These are phyloP conservation scores for Euphysa ruthae DNA, from an alignment of 30 jellyfish, hydroid and myxozoan species.

Conservation along the genomic window DNA sequence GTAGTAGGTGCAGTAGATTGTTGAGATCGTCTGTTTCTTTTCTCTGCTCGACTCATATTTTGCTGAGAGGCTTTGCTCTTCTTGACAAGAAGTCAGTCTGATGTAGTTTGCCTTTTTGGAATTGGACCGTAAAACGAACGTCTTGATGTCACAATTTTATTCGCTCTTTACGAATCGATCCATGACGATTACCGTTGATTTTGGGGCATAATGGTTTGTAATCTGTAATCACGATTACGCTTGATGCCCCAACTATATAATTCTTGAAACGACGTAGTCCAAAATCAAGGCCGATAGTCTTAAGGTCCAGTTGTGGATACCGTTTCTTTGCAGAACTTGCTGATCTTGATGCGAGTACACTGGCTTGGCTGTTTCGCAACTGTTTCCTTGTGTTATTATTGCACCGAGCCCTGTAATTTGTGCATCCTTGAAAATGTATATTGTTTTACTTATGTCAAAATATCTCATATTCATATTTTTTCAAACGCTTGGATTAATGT, in stretches of 20 bases:
- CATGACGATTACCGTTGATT: conserved; percentile 8
- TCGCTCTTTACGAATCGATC: conserved; percentile 17
- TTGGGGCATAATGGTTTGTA: too few relatives aligned
- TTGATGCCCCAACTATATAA: conserved; percentile 35
- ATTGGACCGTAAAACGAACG: too few relatives aligned
- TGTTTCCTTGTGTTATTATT: conserved; percentile 16
- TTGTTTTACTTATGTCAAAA: conserved; percentile 9
- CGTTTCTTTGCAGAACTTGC: conserved; percentile 28
- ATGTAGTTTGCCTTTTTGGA: too few relatives aligned
- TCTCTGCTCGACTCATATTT: neutral
- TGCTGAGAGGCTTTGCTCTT: too few relatives aligned
- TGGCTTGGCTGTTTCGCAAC: conserved; percentile 14
- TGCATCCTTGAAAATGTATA: too few relatives aligned
- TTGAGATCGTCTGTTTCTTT: too few relatives aligned
- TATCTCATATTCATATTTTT: too few relatives aligned
- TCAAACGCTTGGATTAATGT: too few relatives aligned
- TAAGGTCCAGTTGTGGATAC: conserved; percentile 41
- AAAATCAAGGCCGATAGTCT: conserved; percentile 37
- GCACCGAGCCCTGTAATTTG: conserved; percentile 15
- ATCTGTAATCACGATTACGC: conserved; percentile 21
- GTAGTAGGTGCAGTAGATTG: too few relatives aligned
- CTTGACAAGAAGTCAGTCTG: too few relatives aligned
- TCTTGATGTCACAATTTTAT: too few relatives aligned
- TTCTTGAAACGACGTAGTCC: conserved; percentile 31
- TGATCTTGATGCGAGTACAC: conserved; percentile 40